A percentile compares a stretch with the other conserved stretches of the same genome.
These are phyloP conservation scores for Lasioglossum marginatum DNA, from an alignment of 2,888 invertebrate genomes.

Conservation along the genomic window DNA sequence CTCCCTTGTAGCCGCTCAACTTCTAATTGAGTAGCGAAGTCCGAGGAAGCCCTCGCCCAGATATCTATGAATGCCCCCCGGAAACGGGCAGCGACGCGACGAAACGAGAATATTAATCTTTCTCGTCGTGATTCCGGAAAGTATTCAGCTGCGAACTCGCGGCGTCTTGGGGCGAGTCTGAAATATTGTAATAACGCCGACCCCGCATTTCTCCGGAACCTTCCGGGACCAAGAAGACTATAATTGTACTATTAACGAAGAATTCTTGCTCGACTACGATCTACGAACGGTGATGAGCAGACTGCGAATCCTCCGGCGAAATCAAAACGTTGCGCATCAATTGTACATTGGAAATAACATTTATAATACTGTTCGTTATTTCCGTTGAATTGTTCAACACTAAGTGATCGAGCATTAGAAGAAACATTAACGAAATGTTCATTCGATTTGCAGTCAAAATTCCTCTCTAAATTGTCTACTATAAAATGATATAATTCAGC, in stretches of 20 bases:
- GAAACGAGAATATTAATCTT: slow-evolving; percentile 60
- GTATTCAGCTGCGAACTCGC: slow-evolving; percentile 34
- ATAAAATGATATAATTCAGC: not conserved
- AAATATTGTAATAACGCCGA: slow-evolving; percentile 29
- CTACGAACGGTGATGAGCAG: not conserved
- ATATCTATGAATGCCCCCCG: slow-evolving; percentile 33
- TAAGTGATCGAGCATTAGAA: no score
- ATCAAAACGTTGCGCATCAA: not conserved
- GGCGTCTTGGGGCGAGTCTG: slow-evolving; percentile 19
- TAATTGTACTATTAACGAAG: slow-evolving; percentile 6
- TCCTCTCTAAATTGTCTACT: no score
- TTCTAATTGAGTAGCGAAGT: slow-evolving; percentile 56
- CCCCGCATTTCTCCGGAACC: not conserved
- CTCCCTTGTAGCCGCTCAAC: slow-evolving; percentile 30
- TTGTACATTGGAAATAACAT: no score
- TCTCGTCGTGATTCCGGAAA: slow-evolving; percentile 43
- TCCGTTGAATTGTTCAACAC: not conserved
- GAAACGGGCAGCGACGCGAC: slow-evolving; percentile 7
- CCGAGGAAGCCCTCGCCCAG: slow-evolving; percentile 23
- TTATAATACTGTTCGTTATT: not conserved
- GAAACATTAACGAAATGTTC: no score
- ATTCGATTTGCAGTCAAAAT: no score
- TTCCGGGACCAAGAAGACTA: not conserved
- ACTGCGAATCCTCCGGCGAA: not conserved
- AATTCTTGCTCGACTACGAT: not conserved